Percentiles rank a stretch among this genome's conserved stretches.
phyloP scores from a whole-genome alignment of 2,888 invertebrate genomes.

The Drosophila limbata region DNA sequence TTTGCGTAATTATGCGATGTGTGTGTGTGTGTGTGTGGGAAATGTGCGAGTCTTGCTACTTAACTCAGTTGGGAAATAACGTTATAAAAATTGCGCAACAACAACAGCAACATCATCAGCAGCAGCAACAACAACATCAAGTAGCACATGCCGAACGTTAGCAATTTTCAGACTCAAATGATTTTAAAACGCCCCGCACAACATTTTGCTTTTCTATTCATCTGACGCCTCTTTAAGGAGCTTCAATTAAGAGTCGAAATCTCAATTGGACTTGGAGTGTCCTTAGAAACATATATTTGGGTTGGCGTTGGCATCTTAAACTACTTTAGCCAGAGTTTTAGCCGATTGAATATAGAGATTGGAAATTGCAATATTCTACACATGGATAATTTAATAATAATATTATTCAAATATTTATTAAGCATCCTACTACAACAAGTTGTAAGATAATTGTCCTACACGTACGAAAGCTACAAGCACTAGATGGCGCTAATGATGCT shows the following conservation, averaged over 20 bases:
- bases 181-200: constrained; percentile 41
- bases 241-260: constrained; percentile 2
- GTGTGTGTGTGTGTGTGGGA: constrained; percentile 7
- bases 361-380: not conserved
- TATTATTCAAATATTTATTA: no score
- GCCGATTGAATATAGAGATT: not conserved
- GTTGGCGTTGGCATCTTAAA: not conserved
- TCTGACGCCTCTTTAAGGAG: not conserved
- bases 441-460: no score
- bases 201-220: constrained; percentile 5
- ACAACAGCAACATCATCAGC: constrained; percentile 33
- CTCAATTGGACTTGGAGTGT: not conserved
- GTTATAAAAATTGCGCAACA: constrained; percentile 58
- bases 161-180: constrained; percentile 37
- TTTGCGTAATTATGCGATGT: constrained; percentile 70
- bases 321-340: not conserved
- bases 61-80: constrained; percentile 75
- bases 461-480: no score
- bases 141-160: constrained; percentile 48
- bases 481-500: no score
- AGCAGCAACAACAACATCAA: constrained; percentile 31
- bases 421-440: no score
- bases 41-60: constrained; percentile 64
- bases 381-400: not conserved
- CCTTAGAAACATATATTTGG: not conserved